Percentiles rank a stretch among this genome's conserved stretches.
Evolutionary conservation across 2,113 vertebrate species (phyloP).

Genomic region (Callaeas wilsoni): DNA sequence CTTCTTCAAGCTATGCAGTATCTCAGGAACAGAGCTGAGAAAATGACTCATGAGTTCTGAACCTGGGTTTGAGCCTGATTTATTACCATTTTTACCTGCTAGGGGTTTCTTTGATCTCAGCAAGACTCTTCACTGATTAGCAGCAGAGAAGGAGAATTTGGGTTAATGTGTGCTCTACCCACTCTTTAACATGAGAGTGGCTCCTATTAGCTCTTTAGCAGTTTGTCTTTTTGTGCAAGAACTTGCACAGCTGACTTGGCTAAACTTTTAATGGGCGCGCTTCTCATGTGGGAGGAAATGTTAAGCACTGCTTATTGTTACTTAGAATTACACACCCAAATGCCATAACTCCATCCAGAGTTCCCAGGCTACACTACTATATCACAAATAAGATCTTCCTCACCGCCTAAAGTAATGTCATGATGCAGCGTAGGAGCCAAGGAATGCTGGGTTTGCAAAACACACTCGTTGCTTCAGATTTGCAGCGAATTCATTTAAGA

Average conservation of each 20-base stretch:
- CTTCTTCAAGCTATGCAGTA: neutral
- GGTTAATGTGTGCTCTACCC: neutral
- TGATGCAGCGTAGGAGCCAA: neutral
- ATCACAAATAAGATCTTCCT: constrained; percentile 44
- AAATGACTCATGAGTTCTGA: neutral
- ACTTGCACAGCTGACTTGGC: constrained; percentile 37
- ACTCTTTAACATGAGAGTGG: constrained; percentile 1
- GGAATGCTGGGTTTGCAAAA: constrained; percentile 39
- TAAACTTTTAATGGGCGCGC: constrained; percentile 35
- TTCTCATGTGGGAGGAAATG: constrained; percentile 42
- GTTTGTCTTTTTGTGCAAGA: constrained; percentile 36
- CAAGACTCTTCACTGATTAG: neutral
- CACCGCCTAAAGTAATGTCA: neutral
- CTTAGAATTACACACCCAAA: constrained; percentile 37
- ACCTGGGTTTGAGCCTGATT: neutral
- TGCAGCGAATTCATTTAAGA: constrained; percentile 3
- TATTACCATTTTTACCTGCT: constrained; percentile 8
- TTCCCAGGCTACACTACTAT: constrained; percentile 12
- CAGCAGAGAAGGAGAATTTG: neutral
- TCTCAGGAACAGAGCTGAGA: neutral
- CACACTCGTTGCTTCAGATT: constrained; percentile 2
- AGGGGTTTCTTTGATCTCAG: constrained; percentile 11
- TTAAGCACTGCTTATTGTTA: constrained; percentile 49
- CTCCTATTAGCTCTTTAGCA: neutral
- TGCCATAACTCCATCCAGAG: constrained; percentile 16